These are phyloP conservation scores for Brachionus asplanchnoidis DNA, from an alignment of 1,140 invertebrate genomes.

Conservation along the genomic window DNA sequence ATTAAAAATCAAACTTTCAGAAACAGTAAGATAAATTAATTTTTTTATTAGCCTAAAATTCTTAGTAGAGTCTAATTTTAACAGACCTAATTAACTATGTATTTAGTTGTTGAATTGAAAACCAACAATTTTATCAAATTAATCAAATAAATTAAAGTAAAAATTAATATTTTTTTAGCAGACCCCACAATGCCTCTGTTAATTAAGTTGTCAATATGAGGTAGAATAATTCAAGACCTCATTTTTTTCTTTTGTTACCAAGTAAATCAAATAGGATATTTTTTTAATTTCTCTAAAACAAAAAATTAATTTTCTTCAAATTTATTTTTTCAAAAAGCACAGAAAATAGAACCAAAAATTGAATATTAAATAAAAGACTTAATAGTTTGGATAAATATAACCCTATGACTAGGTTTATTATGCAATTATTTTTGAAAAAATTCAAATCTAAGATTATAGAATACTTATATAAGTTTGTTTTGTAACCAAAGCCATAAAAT, in stretches of 20 bases:
- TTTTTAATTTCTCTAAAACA: neutral
- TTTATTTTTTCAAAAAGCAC: no score
- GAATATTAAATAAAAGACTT: neutral
- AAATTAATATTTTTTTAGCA: neutral
- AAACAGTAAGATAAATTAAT: neutral
- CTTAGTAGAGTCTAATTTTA: neutral
- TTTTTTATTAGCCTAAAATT: neutral
- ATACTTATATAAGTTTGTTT: neutral
- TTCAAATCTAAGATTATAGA: neutral
- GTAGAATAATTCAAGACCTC: neutral
- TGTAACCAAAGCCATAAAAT: neutral
- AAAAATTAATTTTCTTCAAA: neutral
- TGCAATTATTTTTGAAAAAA: neutral
- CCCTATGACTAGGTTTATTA: neutral
- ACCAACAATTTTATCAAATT: neutral
- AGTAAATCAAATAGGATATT: neutral
- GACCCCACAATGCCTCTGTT: neutral
- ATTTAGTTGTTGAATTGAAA: neutral
- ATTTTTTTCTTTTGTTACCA: neutral
- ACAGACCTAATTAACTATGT: neutral
- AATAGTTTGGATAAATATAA: neutral
- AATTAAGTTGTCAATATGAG: neutral
- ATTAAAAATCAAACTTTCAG: neutral
- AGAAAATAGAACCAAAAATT: neutral
- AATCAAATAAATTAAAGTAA: neutral